Base-by-base conservation (phyloP, 2,797 vertebrate genomes). In the Acanthurus lineatus region DNA sequence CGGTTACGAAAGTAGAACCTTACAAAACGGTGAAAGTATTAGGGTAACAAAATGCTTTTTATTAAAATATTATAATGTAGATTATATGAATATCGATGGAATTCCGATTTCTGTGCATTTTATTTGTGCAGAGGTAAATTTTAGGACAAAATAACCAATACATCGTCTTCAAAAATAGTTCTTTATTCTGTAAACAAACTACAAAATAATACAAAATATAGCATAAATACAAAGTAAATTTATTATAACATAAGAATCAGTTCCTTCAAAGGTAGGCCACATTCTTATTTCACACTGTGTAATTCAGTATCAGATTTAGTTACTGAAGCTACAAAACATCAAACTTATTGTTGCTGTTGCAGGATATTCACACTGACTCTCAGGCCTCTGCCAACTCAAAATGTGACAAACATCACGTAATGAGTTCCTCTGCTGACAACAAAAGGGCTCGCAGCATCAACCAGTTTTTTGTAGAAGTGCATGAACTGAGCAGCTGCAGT, bases 131-230 rank as follows among this genome's bases (percentile, higher is more conserved):
- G 6, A 64, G 2, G 9, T 0, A 0, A 12, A 57, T 51, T 61
- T 20, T 0, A 20, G 4, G 22, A 45, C 20, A 65, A 7, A 12
- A 66, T 0, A 5, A 42, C 32, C 68, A 57, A 80, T 3, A 38
- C 19, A 38, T 9, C 20, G 45, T 45, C 6, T 58, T 56, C 6
- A 48, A 69, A 82, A 77, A 17, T 2, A 2, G 0, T 2, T 3
- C 4, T 86, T 88, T 84, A 56, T 62, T 85, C 47, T 52, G 2
- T 5, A 56, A 53, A 73, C 5, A 80, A 79, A 78, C 58, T 16
- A 58, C 0, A 64, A 17, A 68, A 3, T 1, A 54, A 19, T 51
- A 71, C 52, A 73, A 17, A 56, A 69, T 1, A 56, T 5, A 10
- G 3, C n/a, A 81, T 22, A 11, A 62, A 74, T 66, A 70, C 3